These are phyloP conservation scores for Morbakka virulenta DNA, from an alignment of 30 jellyfish, hydroid and myxozoan species.

Conservation along the genomic window DNA sequence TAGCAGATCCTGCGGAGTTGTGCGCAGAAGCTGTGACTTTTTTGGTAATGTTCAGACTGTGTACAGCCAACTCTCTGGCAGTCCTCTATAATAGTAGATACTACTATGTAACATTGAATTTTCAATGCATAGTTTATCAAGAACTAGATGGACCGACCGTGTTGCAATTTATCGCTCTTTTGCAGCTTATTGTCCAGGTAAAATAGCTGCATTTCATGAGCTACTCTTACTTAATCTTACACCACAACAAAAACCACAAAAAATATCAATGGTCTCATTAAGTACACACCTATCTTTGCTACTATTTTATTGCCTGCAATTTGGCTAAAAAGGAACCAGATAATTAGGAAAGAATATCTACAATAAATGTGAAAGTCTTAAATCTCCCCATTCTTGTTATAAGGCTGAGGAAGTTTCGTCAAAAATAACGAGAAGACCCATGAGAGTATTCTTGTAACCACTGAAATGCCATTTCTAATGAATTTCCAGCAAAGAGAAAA, in stretches of 20 bases:
- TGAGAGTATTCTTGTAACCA: neutral
- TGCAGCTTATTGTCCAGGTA: neutral
- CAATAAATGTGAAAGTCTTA: neutral
- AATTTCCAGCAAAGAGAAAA: neutral
- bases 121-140: neutral
- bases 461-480: neutral
- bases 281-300: neutral
- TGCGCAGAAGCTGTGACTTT: conserved; percentile 1
- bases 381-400: neutral
- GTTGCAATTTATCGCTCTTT: neutral
- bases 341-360: neutral
- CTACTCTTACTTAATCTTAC: neutral
- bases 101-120: neutral
- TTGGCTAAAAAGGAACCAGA: neutral
- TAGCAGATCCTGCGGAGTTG: conserved; percentile 8
- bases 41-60: conserved; percentile 2
- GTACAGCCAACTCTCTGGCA: neutral
- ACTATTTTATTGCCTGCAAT: neutral
- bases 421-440: neutral
- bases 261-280: neutral
- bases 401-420: neutral
- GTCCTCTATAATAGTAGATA: neutral
- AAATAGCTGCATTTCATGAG: neutral
- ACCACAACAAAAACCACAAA: neutral
- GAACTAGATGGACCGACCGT: neutral